Evolutionary conservation across 2,113 vertebrate species (phyloP), one percentile per base, ranked within the genome.

Genomic region (Eretmochelys imbricata): DNA sequence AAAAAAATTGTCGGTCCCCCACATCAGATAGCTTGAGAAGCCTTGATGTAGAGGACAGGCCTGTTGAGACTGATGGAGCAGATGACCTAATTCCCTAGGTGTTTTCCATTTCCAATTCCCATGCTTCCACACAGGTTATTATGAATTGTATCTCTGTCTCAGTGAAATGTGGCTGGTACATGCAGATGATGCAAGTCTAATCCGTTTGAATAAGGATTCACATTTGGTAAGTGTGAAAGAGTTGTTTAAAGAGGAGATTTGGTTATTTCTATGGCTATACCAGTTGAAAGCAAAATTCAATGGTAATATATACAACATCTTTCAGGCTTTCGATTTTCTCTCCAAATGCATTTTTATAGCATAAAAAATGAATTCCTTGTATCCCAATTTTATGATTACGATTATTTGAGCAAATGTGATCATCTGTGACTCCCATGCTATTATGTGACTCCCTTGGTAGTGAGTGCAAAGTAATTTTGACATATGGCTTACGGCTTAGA

Each of bases 331-430:
- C 29, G 16, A 1, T 80, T 96, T 88, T 93, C 35, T 90, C 3
- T 79, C 12, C 46, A 1, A 50, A 5, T 42, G 8, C 59, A 87
- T 81, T 50, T 90, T 79, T 79, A 57, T 13, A 95, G 50, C 7
- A 83, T 59, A 46, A 90, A 90, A 78, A 88, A 85, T 4, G 1
- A 86, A 69, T 81, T 2, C 31, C 17, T n/a, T 42, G 89, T 72
- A 88, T 85, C 17, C 42, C 5, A 48, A 14, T 93, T 83, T 91
- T 87, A 10, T 90, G 3, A 84, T 82, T 0, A 1, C 79, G 85
- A 85, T 92, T 95, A 84, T 91, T 88, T 89, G 49, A 93, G 92
- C 35, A 94, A 92, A 87, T 88, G 57, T 27, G 65, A 24, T 82
- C 8, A 65, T 59, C 48, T 86, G 5, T 84, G 93, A 89, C 25